Conservation (phyloP, 2,113 vertebrate species). For the Cavia aperea region DNA sequence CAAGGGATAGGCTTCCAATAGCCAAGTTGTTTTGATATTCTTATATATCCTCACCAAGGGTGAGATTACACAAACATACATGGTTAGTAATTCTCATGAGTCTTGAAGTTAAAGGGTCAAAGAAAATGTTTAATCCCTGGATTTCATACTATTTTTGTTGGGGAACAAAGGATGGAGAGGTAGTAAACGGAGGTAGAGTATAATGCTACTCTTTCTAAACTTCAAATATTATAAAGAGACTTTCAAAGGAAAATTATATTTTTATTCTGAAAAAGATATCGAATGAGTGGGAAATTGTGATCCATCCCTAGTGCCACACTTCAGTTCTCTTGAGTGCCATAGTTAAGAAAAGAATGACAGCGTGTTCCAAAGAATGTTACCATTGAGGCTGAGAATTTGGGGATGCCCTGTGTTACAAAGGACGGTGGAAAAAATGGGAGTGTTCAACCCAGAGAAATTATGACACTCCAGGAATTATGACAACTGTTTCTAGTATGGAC, state of each 20-base stretch:
- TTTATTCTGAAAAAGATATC: not conserved
- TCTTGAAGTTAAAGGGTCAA: slow-evolving; percentile 30
- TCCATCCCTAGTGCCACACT: not conserved
- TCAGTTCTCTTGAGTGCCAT: not conserved
- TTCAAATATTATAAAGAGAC: not conserved
- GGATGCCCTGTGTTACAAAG: not conserved
- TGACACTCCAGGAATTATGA: not conserved
- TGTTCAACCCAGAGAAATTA: not conserved
- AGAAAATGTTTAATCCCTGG: not conserved
- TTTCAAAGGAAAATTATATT: not conserved
- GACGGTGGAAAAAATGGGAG: not conserved
- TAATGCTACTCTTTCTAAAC: slow-evolving; percentile 1
- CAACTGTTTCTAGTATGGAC: not conserved
- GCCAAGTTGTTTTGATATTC: not conserved
- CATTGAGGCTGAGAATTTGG: not conserved
- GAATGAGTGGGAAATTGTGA: not conserved
- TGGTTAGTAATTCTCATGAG: not conserved
- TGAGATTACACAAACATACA: not conserved
- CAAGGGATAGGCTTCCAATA: not conserved
- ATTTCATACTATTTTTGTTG: not conserved
- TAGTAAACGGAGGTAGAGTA: not conserved
- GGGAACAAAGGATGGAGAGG: too few species aligned
- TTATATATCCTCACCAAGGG: not conserved
- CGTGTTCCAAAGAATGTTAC: not conserved
- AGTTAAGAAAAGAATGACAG: not conserved